Percentiles rank a stretch among this genome's conserved stretches.
Conservation (phyloP, 1,140 invertebrate genomes). For the Drosophila lacteicornis region DNA sequence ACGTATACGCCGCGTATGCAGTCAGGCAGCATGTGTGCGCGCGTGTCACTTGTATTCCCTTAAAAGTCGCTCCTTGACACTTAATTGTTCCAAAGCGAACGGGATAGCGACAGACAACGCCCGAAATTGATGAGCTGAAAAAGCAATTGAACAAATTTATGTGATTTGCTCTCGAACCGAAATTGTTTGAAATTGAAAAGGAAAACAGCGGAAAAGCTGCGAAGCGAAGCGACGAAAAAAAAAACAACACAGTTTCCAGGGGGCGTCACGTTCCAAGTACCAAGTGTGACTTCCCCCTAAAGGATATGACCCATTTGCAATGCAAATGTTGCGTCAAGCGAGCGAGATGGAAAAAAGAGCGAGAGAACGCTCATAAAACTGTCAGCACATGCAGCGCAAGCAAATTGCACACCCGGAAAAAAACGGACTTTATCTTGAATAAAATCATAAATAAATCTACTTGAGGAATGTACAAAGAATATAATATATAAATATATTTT, state of each 20-base stretch:
- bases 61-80: constrained; percentile 46
- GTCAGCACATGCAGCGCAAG: constrained; percentile 46
- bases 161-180: constrained; percentile 26
- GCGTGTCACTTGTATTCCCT: constrained; percentile 11
- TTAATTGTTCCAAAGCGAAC: constrained; percentile 57
- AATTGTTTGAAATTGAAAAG: constrained; percentile 47
- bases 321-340: constrained; percentile 65
- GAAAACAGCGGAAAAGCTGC: constrained; percentile 24
- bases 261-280: constrained; percentile 56
- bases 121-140: constrained; percentile 71
- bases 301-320: constrained; percentile 75
- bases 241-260: neutral
- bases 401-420: constrained; percentile 29
- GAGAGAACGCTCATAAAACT: constrained; percentile 55
- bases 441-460: constrained; percentile 4
- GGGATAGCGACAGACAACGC: constrained; percentile 6
- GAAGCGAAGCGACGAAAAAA: neutral
- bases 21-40: neutral
- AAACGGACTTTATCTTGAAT: neutral
- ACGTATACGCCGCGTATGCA: constrained; percentile 55
- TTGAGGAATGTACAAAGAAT: neutral
- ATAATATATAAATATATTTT: neutral
- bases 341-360: constrained; percentile 20
- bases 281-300: constrained; percentile 67
- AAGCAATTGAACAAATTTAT: constrained; percentile 74